Conservation (phyloP, 2,113 vertebrate species). For the Chrysemys picta region DNA sequence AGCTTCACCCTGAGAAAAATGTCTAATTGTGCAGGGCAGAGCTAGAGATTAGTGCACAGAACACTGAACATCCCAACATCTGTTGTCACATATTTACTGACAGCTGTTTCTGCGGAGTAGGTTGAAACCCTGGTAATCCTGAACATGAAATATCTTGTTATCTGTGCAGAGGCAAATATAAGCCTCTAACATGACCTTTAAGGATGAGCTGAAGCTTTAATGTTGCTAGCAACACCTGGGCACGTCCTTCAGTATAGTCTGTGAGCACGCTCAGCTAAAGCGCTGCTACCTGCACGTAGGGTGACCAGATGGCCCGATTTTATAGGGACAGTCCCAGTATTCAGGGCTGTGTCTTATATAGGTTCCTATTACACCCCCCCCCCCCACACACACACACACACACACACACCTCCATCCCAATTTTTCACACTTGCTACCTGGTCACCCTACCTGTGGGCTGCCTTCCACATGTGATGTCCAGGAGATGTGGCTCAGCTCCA, state of each 20-base stretch:
- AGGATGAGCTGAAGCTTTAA: not conserved
- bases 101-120: constrained; percentile 61
- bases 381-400: no score
- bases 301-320: no score
- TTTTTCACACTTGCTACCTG: no score
- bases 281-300: no score
- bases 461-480: not conserved
- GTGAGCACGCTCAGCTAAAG: not conserved
- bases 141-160: constrained; percentile 62
- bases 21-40: constrained; percentile 32
- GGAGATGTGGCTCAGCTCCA: not conserved
- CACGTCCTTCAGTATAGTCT: not conserved
- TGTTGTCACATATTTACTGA: constrained; percentile 70
- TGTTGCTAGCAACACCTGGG: not conserved
- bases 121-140: constrained; percentile 64
- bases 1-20: not conserved
- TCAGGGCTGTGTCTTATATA: no score
- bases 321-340: no score
- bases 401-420: no score
- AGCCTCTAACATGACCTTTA: constrained; percentile 12
- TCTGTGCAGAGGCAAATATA: constrained; percentile 25
- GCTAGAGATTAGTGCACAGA: constrained; percentile 44
- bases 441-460: not conserved
- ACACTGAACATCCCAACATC: constrained; percentile 57
- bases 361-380: no score